Evolutionary conservation across 2,113 vertebrate species (phyloP).

Genomic region (Ginglymostoma cirratum): DNA sequence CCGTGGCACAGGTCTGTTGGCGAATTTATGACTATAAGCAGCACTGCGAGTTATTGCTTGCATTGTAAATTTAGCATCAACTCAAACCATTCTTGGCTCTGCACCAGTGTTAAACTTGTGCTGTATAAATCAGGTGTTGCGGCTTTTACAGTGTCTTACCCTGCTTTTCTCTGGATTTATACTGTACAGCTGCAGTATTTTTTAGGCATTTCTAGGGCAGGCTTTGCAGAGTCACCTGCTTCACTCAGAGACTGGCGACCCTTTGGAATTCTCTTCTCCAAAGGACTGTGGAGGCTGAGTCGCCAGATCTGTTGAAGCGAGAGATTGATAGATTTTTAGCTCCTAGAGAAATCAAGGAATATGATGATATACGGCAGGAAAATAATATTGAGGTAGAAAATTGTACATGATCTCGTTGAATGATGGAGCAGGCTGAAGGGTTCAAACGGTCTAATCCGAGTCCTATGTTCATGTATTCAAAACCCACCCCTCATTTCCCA

Average conservation of each 20-base stretch:
- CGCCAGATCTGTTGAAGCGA: no score
- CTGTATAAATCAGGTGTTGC: neutral
- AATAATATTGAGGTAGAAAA: no score
- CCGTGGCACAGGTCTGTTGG: neutral
- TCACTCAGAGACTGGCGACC: no score
- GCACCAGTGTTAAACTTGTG: neutral
- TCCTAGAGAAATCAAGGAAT: no score
- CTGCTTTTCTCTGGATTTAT: neutral
- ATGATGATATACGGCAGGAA: no score
- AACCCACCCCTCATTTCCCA: neutral
- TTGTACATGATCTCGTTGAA: no score
- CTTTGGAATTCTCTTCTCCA: no score
- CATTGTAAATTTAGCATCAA: neutral
- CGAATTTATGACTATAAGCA: neutral
- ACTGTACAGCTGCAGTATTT: neutral
- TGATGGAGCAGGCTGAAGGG: no score
- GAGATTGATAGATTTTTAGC: no score
- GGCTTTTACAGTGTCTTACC: neutral
- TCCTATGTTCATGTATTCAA: no score
- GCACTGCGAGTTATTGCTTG: neutral
- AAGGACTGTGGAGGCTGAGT: no score
- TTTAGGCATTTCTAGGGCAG: neutral
- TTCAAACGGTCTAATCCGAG: no score
- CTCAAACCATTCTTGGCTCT: neutral
- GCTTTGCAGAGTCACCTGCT: neutral